Evolutionary conservation across 2,888 invertebrate species (phyloP).

Genomic region (Drosophila cognata): DNA sequence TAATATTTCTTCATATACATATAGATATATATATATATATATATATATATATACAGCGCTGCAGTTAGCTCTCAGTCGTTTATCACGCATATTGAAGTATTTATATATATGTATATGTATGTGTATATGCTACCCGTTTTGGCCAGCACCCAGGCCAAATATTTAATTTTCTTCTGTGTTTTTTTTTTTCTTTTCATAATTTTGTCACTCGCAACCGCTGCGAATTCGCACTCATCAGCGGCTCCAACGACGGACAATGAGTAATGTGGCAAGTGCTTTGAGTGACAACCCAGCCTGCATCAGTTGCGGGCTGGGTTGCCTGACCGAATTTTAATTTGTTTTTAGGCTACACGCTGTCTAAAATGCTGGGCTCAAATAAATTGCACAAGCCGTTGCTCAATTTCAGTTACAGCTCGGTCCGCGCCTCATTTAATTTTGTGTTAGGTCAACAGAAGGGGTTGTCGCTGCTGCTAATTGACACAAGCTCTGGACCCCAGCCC

Average conservation of each 20-base stretch:
- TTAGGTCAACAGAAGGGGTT: conserved; percentile 59
- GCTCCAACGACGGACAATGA: conserved; percentile 40
- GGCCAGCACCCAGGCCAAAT: conserved; percentile 25
- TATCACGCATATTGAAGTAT: conserved; percentile 42
- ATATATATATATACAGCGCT: neutral
- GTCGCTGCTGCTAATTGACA: conserved; percentile 62
- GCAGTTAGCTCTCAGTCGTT: conserved; percentile 2
- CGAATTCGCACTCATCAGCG: conserved; percentile 7
- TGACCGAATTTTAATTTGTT: conserved; percentile 43
- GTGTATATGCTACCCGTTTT: neutral
- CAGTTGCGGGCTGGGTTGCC: neutral
- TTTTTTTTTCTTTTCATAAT: conserved; percentile 34
- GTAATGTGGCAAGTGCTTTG: conserved; percentile 23
- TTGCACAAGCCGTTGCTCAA: conserved; percentile 48
- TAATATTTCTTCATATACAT: neutral
- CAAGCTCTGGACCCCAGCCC: conserved; percentile 36
- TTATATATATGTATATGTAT: neutral
- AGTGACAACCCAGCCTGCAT: conserved; percentile 5
- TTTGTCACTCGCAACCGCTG: conserved; percentile 41
- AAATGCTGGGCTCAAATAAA: conserved; percentile 37
- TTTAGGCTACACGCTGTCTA: neutral
- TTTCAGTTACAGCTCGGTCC: conserved; percentile 19
- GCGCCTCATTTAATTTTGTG: conserved; percentile 65
- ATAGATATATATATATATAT: neutral
- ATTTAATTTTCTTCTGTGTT: conserved; percentile 38